These are phyloP conservation scores for Dicentrarchus labrax DNA, from an alignment of 2,113 vertebrate species.

Conservation along the genomic window DNA sequence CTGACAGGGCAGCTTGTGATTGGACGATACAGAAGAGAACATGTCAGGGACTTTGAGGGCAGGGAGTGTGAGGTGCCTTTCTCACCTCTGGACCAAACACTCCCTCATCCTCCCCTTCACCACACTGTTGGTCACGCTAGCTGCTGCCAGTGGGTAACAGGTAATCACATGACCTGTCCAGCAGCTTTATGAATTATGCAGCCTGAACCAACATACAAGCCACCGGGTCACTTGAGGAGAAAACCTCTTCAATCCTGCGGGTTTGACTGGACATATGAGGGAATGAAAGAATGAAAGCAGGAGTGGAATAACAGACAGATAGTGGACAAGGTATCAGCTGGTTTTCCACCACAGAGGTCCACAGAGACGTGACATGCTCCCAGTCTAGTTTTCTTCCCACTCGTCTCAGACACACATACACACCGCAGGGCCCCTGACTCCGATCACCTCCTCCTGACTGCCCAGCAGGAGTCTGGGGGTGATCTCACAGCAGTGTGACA, in stretches of 20 bases:
- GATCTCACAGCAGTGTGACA: constrained; percentile 70
- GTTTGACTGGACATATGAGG: neutral
- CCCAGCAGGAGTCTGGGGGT: constrained; percentile 66
- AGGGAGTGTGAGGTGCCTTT: constrained; percentile 9
- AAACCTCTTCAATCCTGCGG: constrained; percentile 46
- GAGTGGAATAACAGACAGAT: constrained; percentile 9
- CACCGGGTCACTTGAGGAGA: constrained; percentile 80
- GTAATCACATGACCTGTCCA: constrained; percentile 83
- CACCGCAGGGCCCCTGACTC: constrained; percentile 19
- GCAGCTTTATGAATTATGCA: constrained; percentile 91
- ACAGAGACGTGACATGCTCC: constrained; percentile 6
- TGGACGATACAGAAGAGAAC: constrained; percentile 10
- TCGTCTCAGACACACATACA: constrained; percentile 44
- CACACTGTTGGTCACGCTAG: constrained; percentile 62
- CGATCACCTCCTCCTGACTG: constrained; percentile 60
- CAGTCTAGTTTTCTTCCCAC: constrained; percentile 2
- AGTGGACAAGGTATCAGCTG: constrained; percentile 15
- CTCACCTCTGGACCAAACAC: constrained; percentile 18
- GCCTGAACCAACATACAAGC: constrained; percentile 89
- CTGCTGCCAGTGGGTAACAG: constrained; percentile 72
- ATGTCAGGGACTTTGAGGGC: neutral
- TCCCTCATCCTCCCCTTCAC: constrained; percentile 24
- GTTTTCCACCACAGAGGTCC: constrained; percentile 5
- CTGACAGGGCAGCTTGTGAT: neutral
- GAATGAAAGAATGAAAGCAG: constrained; percentile 23